Base-by-base conservation (phyloP, 2,888 invertebrate species). In the Malthinus seriepunctatus region DNA sequence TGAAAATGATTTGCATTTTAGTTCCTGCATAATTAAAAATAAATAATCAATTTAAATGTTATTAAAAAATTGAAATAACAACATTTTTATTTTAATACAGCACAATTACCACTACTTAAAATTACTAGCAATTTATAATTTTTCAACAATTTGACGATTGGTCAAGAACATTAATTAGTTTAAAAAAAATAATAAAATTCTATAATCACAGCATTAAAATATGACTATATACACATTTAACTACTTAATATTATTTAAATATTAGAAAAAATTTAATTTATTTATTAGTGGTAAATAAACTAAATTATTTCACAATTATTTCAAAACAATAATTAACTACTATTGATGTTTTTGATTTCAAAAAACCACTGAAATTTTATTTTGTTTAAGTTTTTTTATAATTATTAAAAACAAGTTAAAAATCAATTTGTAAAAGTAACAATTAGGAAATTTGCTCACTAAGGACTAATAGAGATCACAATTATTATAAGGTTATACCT, bases 201-300 rank as follows among this genome's bases (percentile, higher is more conserved):
- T 51, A 51, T 42, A 39, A 51, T 51, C 51, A 51, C 51, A 51
- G 51, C 31, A 44, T 51, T 32, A 42, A 15, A 42, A 51, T 44
- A 38, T 38, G 38, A 50, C 38, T 49, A 33, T 35, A 15, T 42
- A 15, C 39, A 42, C 39, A 23, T 23, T 23, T 23, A 23, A 23
- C 23, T 23, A 23, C 23, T 23, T 23, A 23, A 23, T 23, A 23
- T 23, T 23, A 23, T 23, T 23, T 23, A 23, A 23, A 23, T 23
- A 23, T 23, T 23, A 3, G 5, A 23, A 23, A 23, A 23, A 23
- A 23, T 23, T 5, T 23, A 23, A 23, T 3, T 23, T 23, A 23
- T 5, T 5, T 23, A 23, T 3, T 23, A 23, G 5, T n/a, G n/a
- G n/a, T n/a, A n/a, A n/a, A n/a, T n/a, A 38, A 38, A 38, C 8